Percentiles rank a stretch among this genome's conserved stretches.
phyloP scores from a whole-genome alignment of 2,113 vertebrate species.

The Epinephelus moara region DNA sequence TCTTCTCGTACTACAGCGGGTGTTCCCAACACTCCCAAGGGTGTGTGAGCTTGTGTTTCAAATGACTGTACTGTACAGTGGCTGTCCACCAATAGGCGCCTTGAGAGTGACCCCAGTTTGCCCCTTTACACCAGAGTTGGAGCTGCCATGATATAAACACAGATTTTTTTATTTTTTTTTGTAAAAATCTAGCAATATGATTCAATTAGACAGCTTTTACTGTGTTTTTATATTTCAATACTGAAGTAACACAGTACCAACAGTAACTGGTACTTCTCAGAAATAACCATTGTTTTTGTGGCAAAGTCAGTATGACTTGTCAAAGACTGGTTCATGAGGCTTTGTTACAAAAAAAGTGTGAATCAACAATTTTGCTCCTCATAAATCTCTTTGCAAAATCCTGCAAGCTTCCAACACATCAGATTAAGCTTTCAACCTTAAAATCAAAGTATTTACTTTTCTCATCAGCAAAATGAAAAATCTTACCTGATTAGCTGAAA shows the following conservation, averaged over 20 bases:
- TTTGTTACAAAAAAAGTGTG: background rate
- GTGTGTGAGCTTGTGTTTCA: background rate
- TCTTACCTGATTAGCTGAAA: constrained; percentile 17
- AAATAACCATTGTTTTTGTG: background rate
- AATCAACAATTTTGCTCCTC: background rate
- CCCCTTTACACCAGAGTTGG: background rate
- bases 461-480: background rate
- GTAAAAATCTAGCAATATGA: background rate
- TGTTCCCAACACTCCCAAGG: no score
- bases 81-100: background rate
- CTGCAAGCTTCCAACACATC: background rate
- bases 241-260: background rate
- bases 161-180: background rate
- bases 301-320: background rate
- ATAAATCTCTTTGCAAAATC: no score
- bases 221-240: background rate
- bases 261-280: background rate
- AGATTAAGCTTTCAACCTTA: background rate
- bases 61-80: background rate
- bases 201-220: background rate
- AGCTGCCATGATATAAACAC: background rate
- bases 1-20: background rate
- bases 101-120: background rate
- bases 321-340: background rate
- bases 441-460: background rate